Evolutionary conservation across 2,113 vertebrate genomes (phyloP), one percentile per base, ranked within the genome.

Genomic region (Ciconia stormi): DNA sequence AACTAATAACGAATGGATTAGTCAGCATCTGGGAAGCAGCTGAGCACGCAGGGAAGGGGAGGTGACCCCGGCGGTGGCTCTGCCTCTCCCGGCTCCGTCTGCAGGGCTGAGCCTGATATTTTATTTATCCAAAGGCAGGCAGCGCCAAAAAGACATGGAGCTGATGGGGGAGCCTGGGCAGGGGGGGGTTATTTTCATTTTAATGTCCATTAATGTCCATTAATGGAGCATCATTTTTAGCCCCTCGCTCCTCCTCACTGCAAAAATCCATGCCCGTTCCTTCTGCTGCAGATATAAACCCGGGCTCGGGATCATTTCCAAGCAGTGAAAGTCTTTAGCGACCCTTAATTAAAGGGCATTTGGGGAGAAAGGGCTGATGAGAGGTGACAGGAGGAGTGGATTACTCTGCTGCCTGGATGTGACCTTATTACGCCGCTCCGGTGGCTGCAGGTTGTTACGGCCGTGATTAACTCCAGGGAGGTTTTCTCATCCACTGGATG

Each of bases 341-440:
- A 83, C 77, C 61, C 81, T 97, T 97, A 97, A 98, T 98, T 97
- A 98, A 98, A 94, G 94, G 95, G 92, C 94, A 91, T 98, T 90
- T 96, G 93, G 89, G 87, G 89, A 97, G 80, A 70, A 70, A 89
- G 65, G 91, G 85, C 94, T 96, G 96, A 95, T 19, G 78, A 92
- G 85, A 88, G 96, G 72, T 85, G 92, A 92, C 90, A 95, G 97
- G 96, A 97, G 96, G 70, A 78, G 72, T 47, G 96, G 93, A 95
- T 96, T 94, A 82, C 92, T 90, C 78, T 23, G 19, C 79, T 97
- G 97, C 95, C 94, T 95, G 93, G 76, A 94, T 95, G 67, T 50
- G 80, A 92, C 95, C 92, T 94, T 94, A 93, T 96, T 97, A 97
- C 76, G 20, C 96, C 89, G 97, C 95, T 96, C 82, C 7, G 40